These are phyloP conservation scores for Melanaphis sacchari DNA, from an alignment of 1,140 invertebrate genomes.

Conservation along the genomic window DNA sequence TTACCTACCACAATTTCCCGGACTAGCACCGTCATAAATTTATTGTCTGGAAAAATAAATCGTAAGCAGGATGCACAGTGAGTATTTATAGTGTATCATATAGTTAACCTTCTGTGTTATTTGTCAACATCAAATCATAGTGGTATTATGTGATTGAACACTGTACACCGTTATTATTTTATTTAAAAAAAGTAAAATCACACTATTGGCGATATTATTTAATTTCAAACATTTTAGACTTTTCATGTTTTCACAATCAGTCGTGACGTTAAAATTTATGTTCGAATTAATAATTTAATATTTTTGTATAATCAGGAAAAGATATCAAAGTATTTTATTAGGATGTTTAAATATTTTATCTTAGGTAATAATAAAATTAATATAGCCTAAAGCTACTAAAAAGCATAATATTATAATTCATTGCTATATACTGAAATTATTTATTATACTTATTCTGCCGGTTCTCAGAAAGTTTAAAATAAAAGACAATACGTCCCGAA, in stretches of 20 bases:
- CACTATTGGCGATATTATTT: no score
- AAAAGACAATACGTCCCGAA: background rate
- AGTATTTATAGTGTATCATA: no score
- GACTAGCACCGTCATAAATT: background rate
- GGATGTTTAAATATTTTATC: background rate
- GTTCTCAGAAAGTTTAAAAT: background rate
- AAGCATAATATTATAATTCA: slow-evolving; percentile 1
- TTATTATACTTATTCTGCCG: background rate
- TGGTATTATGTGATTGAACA: background rate
- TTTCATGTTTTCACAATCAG: background rate
- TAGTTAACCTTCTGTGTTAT: background rate
- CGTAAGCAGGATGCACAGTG: background rate
- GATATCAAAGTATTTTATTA: background rate
- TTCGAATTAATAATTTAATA: background rate
- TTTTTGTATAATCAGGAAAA: background rate
- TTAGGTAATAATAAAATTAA: background rate
- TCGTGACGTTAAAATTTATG: background rate
- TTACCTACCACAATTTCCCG: background rate
- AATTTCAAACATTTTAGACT: no score
- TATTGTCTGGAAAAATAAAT: background rate
- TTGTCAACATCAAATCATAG: background rate
- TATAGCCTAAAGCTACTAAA: background rate
- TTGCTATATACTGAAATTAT: background rate
- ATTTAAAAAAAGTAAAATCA: background rate
- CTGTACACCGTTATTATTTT: background rate